A percentile compares a stretch with the other conserved stretches of the same genome.
Conservation (phyloP, 2,797 vertebrate genomes). For the Buceros bicornis region DNA sequence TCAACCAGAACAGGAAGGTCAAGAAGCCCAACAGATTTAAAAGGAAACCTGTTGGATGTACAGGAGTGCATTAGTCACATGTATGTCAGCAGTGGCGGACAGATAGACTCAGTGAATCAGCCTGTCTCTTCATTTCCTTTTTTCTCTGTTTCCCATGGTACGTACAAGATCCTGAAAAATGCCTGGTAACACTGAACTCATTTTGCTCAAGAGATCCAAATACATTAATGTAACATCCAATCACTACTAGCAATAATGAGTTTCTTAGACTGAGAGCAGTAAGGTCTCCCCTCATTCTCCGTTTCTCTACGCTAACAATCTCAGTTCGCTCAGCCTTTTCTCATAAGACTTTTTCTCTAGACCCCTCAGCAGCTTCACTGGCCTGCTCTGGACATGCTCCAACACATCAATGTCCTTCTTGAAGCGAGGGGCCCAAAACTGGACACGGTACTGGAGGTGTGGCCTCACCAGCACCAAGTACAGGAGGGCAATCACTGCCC, state of each 20-base stretch:
- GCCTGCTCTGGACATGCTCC: too few species aligned
- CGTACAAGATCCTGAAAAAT: not conserved
- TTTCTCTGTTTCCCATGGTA: not conserved
- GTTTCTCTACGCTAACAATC: too few species aligned
- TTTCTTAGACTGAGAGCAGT: not conserved
- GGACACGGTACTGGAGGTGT: too few species aligned
- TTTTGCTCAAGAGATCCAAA: not conserved
- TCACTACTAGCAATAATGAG: not conserved
- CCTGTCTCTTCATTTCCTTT: not conserved
- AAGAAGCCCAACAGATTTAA: not conserved
- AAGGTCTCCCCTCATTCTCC: too few species aligned
- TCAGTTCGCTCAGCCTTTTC: too few species aligned
- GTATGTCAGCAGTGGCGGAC: not conserved
- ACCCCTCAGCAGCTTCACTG: too few species aligned
- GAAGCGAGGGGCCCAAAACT: too few species aligned
- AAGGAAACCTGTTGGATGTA: not conserved
- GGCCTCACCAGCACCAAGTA: too few species aligned
- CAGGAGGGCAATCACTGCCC: too few species aligned
- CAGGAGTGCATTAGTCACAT: not conserved
- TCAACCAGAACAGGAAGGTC: slow-evolving; percentile 20
- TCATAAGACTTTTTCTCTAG: too few species aligned
- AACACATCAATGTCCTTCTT: too few species aligned
- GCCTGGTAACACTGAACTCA: not conserved
- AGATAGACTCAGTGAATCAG: not conserved
- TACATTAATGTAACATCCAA: not conserved